Evolutionary conservation across 2,888 invertebrate genomes (phyloP).

Genomic region (Abscondita cerata): DNA sequence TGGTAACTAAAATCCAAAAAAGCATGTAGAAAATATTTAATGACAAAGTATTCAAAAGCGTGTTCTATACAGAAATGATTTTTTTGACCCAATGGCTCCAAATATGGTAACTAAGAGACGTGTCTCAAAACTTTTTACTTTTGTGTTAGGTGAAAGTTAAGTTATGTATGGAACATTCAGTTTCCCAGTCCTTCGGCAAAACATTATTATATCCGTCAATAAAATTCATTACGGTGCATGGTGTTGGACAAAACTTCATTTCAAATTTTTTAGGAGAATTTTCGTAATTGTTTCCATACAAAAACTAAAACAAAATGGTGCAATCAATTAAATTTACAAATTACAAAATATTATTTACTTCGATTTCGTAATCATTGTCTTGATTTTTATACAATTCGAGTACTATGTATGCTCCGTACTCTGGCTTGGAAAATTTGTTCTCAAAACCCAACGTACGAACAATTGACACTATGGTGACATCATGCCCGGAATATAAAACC

Average conservation of each 20-base stretch:
- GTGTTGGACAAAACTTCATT: slow-evolving; percentile 68
- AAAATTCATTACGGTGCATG: slow-evolving; percentile 69
- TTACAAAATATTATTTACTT: slow-evolving; percentile 11
- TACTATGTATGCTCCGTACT: slow-evolving; percentile 76
- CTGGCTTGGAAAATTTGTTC: slow-evolving; percentile 69
- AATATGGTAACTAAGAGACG: too few relatives aligned
- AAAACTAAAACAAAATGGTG: slow-evolving; percentile 60
- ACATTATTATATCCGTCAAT: slow-evolving; percentile 62
- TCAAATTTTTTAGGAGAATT: slow-evolving; percentile 65
- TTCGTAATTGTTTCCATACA: slow-evolving; percentile 70
- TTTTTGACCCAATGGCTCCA: too few relatives aligned
- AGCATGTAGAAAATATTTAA: too few relatives aligned
- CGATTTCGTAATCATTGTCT: slow-evolving; percentile 55
- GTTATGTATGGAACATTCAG: too few relatives aligned
- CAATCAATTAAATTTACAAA: not conserved
- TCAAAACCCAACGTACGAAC: slow-evolving; percentile 76
- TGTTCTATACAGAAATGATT: too few relatives aligned
- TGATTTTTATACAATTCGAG: slow-evolving; percentile 72
- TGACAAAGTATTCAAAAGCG: too few relatives aligned
- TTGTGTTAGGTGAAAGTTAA: too few relatives aligned
- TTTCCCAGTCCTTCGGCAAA: slow-evolving; percentile 72
- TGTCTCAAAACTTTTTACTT: too few relatives aligned
- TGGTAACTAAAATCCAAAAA: too few relatives aligned
- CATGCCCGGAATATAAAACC: slow-evolving; percentile 81
- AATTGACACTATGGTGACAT: slow-evolving; percentile 78